Conservation (phyloP, 2,797 vertebrate species). For the Megaceryle alcyon region DNA sequence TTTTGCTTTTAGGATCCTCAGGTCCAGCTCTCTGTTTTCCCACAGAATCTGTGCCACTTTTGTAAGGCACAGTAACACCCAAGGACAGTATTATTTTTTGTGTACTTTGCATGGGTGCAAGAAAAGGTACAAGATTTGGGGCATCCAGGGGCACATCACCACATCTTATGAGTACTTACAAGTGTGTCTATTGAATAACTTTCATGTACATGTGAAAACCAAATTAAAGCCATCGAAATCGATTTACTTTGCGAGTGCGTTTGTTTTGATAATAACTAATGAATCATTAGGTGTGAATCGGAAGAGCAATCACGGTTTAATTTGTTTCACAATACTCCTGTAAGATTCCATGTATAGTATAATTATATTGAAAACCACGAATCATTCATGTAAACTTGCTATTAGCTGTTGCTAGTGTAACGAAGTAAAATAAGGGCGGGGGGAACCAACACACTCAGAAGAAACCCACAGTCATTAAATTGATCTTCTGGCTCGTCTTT, state of each 20-base stretch:
- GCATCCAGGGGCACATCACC: not conserved
- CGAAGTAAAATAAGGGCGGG: not conserved
- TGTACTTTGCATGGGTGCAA: not conserved
- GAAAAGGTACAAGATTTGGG: not conserved
- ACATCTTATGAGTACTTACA: not conserved
- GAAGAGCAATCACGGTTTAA: slow-evolving; percentile 15
- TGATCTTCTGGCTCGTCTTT: not conserved
- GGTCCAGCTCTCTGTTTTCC: not conserved
- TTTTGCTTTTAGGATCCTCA: not conserved
- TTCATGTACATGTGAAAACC: not conserved
- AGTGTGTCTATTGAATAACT: not conserved
- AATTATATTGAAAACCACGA: not conserved
- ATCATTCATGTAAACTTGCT: not conserved
- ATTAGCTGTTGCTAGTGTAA: not conserved
- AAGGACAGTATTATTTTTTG: not conserved
- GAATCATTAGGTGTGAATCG: not conserved
- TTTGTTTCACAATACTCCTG: not conserved
- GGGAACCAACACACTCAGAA: not conserved
- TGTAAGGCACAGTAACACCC: not conserved
- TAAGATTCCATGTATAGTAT: not conserved
- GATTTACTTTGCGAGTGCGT: not conserved
- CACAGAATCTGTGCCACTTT: not conserved
- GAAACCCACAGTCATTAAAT: not conserved
- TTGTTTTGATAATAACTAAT: slow-evolving; percentile 21
- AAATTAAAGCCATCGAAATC: not conserved